Evolutionary conservation across 2,888 invertebrate genomes (phyloP).

Genomic region (Halictus ligatus): DNA sequence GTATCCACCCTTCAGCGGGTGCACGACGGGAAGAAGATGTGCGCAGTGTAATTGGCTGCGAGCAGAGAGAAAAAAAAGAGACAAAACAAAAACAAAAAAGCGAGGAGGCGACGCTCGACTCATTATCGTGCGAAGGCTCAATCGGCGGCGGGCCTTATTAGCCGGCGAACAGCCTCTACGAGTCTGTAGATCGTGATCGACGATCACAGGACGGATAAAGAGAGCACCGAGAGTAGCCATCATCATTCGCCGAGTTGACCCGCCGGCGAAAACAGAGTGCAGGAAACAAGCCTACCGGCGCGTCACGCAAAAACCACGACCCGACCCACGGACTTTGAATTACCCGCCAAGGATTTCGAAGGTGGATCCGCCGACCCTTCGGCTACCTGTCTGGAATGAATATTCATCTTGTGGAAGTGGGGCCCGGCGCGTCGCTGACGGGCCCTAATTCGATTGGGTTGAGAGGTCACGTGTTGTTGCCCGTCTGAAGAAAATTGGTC

Average conservation of each 20-base stretch:
- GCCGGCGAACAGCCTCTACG: not conserved
- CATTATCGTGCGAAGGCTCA: constrained; percentile 9
- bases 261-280: constrained; percentile 26
- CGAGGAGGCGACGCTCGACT: constrained; percentile 7
- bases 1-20: not conserved
- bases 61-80: not conserved
- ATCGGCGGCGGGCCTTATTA: constrained; percentile 25
- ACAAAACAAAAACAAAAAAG: not conserved
- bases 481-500: not conserved
- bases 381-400: constrained; percentile 6
- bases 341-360: constrained; percentile 20
- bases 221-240: constrained; percentile 10
- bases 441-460: constrained; percentile 1
- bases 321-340: constrained; percentile 19
- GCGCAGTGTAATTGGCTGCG: constrained; percentile 19
- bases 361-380: not conserved
- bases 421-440: not conserved
- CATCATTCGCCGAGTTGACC: constrained; percentile 16
- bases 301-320: constrained; percentile 33
- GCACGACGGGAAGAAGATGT: not conserved
- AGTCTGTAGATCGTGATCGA: constrained; percentile 13
- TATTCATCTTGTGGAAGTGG: not conserved
- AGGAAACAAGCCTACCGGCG: constrained; percentile 36
- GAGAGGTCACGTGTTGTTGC: not conserved
- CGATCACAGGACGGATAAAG: constrained; percentile 10